Conservation (phyloP, 2,797 vertebrate genomes). For the Hippopotamyrus pictus region DNA sequence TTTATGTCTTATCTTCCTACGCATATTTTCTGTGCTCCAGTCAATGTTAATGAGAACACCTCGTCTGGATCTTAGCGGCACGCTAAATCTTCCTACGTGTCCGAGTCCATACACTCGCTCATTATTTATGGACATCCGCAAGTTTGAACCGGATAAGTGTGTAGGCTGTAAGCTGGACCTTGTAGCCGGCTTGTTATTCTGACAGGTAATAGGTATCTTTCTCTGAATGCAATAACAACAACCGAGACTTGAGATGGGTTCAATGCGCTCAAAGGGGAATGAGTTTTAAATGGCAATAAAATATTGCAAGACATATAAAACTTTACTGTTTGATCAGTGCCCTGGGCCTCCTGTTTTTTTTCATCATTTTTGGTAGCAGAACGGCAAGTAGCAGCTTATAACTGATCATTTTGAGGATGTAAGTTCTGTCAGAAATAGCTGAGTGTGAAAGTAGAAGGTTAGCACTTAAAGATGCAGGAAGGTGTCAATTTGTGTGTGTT, state of each 20-base stretch:
- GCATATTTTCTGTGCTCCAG: slow-evolving; percentile 29
- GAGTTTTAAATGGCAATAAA: slow-evolving; percentile 39
- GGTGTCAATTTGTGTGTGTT: neutral
- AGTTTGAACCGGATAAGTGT: slow-evolving; percentile 28
- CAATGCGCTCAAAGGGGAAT: slow-evolving; percentile 41
- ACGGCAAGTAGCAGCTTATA: neutral
- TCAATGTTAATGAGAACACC: slow-evolving; percentile 38
- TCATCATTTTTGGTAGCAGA: neutral
- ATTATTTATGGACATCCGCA: slow-evolving; percentile 36
- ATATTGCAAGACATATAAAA: slow-evolving; percentile 34
- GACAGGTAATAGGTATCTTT: slow-evolving; percentile 39
- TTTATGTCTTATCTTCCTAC: slow-evolving; percentile 38
- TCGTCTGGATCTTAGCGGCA: slow-evolving; percentile 27
- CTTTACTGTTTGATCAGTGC: slow-evolving; percentile 29
- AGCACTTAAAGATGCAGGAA: neutral
- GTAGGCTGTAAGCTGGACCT: slow-evolving; percentile 29
- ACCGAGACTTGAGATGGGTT: slow-evolving; percentile 49
- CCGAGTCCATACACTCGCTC: slow-evolving; percentile 20
- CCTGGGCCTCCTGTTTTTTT: slow-evolving; percentile 34
- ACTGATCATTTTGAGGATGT: slow-evolving; percentile 2
- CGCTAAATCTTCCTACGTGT: slow-evolving; percentile 26
- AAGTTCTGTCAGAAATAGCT: neutral
- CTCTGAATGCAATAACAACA: slow-evolving; percentile 47
- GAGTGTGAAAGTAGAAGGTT: neutral
- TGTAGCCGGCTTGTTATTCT: slow-evolving; percentile 26